Evolutionary conservation across 2,797 vertebrate species (phyloP).

Genomic region (Babyrousa celebensis): DNA sequence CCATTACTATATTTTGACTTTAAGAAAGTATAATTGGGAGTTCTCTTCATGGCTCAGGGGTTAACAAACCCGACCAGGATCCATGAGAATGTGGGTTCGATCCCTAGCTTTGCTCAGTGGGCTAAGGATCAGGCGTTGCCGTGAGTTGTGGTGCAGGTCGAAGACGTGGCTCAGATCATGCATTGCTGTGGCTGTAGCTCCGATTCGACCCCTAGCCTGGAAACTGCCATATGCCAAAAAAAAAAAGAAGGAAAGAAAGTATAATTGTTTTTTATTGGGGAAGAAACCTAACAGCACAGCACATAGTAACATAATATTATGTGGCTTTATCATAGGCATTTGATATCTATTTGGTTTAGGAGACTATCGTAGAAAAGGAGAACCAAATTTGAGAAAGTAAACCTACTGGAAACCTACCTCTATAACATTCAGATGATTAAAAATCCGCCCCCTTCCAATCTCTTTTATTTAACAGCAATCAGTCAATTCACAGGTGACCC

Average conservation of each 20-base stretch:
- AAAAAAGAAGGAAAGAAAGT: neutral
- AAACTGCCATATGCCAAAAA: too few relatives aligned
- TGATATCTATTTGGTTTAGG: neutral
- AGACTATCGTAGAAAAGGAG: conserved; percentile 60
- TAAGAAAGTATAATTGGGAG: conserved; percentile 19
- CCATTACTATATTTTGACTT: conserved; percentile 75
- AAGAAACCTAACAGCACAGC: neutral
- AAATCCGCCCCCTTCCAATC: conserved; percentile 38
- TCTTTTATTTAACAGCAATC: conserved; percentile 78
- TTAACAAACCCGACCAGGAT: too few relatives aligned
- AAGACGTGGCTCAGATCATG: too few relatives aligned
- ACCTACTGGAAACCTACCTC: conserved; percentile 66
- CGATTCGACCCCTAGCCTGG: too few relatives aligned
- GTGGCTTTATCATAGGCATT: neutral
- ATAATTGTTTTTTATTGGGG: conserved; percentile 52
- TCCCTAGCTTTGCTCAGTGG: too few relatives aligned
- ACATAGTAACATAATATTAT: conserved; percentile 18
- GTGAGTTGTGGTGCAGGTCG: too few relatives aligned
- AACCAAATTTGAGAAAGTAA: conserved; percentile 43
- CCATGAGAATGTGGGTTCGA: too few relatives aligned
- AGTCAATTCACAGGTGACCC: conserved; percentile 87
- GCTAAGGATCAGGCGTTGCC: too few relatives aligned
- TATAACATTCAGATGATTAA: conserved; percentile 75
- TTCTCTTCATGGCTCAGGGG: too few relatives aligned
- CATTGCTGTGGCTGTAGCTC: too few relatives aligned